Base-by-base conservation (phyloP, 2,797 vertebrate species). In the Leptatherina wallacei region DNA sequence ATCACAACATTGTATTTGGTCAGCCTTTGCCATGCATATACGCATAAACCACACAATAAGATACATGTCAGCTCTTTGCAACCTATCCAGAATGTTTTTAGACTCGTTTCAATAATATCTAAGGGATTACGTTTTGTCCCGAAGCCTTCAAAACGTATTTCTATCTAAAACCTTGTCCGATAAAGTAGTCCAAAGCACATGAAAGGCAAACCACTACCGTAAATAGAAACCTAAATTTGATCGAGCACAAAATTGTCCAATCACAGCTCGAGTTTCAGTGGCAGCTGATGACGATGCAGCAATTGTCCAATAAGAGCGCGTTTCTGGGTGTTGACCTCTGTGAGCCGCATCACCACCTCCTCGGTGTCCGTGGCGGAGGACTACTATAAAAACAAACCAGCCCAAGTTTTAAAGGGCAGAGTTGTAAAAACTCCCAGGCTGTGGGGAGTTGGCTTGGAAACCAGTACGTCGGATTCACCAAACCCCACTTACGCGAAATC, bases 391-490 rank as follows among this genome's bases (percentile, higher is more conserved):
- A 86, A 54, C 80, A 82, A 71, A 86, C 11, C 87, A 80, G 82
- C 78, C 84, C 77, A 83, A 85, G 89, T 90, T 94, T 89, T 89
- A 91, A 93, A 94, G 91, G 94, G 91, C 92, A 94, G 94, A 96
- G 95, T 95, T 94, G 94, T 95, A 92, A 94, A 92, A 93, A 91
- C 94, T 95, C 94, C 93, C 93, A 85, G 90, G 92, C 91, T 85
- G 91, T 76, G 88, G 94, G 94, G 92, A 93, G 91, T 85, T 11
- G 54, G 8, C 8, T 42, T 44, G 35, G 6, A n/a, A 81, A 66
- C 73, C 62, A 75, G 72, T 5, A 18, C 69, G 32, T 65, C 56
- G 76, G 84, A 63, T 76, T 80, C 42, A 72, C 54, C 33, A 32
- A 16, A 64, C 76, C 82, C 78, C 83, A 71, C 77, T 56, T 69